Evolutionary conservation across 2,113 vertebrate species (phyloP).

Genomic region (Oryzias melastigma): DNA sequence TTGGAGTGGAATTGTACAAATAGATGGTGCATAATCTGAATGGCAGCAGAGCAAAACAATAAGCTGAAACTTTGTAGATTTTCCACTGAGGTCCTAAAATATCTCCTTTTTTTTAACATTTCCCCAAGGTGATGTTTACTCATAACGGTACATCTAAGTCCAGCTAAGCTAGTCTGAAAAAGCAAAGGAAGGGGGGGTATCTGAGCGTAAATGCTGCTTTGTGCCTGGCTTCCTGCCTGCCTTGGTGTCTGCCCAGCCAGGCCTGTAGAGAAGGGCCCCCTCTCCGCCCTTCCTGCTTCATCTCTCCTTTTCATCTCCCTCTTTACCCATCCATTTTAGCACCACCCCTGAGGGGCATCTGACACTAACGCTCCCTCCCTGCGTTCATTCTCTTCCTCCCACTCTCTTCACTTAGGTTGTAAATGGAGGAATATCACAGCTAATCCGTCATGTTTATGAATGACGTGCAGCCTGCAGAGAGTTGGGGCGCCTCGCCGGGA

Average conservation of each 20-base stretch:
- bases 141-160: conserved; percentile 71
- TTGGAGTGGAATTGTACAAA: conserved; percentile 27
- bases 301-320: conserved; percentile 87
- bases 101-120: conserved; percentile 16
- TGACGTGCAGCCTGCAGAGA: conserved; percentile 80
- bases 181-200: conserved; percentile 69
- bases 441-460: conserved; percentile 91
- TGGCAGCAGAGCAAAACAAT: background rate
- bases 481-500: conserved; percentile 52
- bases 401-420: conserved; percentile 71
- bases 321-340: conserved; percentile 90
- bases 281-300: conserved; percentile 83
- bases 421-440: conserved; percentile 82
- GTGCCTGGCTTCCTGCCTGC: conserved; percentile 65
- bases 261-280: conserved; percentile 76
- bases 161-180: conserved; percentile 81
- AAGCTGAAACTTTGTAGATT: conserved; percentile 4
- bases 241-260: conserved; percentile 72
- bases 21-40: conserved; percentile 31
- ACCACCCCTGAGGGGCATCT: conserved; percentile 82
- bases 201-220: conserved; percentile 84
- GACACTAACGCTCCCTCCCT: conserved; percentile 70
- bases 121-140: conserved; percentile 74
- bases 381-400: conserved; percentile 57
- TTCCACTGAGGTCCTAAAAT: conserved; percentile 34